Evolutionary conservation across 2,888 invertebrate species (phyloP), one percentile per base, ranked within the genome.

Genomic region (Acleris laterana): DNA sequence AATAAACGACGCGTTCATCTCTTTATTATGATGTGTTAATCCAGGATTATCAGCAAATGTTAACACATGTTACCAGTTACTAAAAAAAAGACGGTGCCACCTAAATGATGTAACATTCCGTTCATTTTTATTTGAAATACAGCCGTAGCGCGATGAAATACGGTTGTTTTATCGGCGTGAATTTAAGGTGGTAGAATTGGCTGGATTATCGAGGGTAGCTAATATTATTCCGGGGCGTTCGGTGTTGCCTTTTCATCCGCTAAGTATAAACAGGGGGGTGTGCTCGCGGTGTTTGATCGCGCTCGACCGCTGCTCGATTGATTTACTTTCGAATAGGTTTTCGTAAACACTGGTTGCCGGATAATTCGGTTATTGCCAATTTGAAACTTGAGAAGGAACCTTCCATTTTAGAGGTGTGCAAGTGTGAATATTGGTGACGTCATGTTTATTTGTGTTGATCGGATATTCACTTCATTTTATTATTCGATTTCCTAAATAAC

Each of bases 11-110:
- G 84, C 77, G 88, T 90, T 92, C 92, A 93, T 92, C 89, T 88
- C 91, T 91, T 92, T 92, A 90, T 93, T 93, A 93, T 92, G 90
- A 92, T 88, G 92, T 92, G 93, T 91, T 92, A 92, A 92, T 91
- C 89, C 91, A 73, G 88, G 91, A 91, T 93, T 93, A 93, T 88
- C 90, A 88, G 88, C 90, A 91, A 93, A 93, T 92, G 91, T 93
- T 92, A 92, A 93, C 93, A 92, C 91, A 91, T 93, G 93, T 93
- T 91, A 88, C 90, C 87, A 89, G 91, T 92, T 91, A 90, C 82
- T 87, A 89, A 90, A 92, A 91, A 90, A 91, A 82, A 74, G 70
- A 69, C 65, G 69, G 60, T 67, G 64, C 62, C 68, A 64, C 63
- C 65, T 72, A 75, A 85, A 82, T 60, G 79, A 62, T 77, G 48